Evolutionary conservation across 2,888 invertebrate species (phyloP), one percentile per base, ranked within the genome.

Genomic region (Melinaea menophilus): DNA sequence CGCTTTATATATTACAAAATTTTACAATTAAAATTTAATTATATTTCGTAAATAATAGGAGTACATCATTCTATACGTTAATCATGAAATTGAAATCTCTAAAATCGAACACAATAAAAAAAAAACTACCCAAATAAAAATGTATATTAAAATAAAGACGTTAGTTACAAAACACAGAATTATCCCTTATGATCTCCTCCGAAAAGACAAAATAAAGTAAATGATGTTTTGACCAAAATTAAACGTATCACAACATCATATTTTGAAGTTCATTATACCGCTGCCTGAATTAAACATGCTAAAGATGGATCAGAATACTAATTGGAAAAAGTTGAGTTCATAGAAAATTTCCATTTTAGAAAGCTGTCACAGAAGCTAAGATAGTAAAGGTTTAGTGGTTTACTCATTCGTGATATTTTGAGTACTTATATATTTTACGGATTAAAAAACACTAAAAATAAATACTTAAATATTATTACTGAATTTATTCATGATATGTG

Each of bases 241-340:
- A 56, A 58, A 59, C 41, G 41, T 63, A 65, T 61, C 60, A 64
- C 51, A 63, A 62, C 64, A 73, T 74, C 76, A 75, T 74, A 75
- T 75, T 73, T 69, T 66, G 73, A 74, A 75, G 72, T 75, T 74
- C 70, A 66, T 70, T 71, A 66, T 72, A 70, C 67, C 70, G 63
- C 62, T 64, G 65, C 72, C 70, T 67, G 71, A 79, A 79, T 79
- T 79, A 79, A 79, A 78, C 77, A 79, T 79, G 70, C 76, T 73
- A 73, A 77, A 73, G 72, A 73, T 72, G 62, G 73, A 75, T 62
- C 66, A 60, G 70, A 66, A 68, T 79, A 81, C 79, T 82, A 81
- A 84, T 82, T 80, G 72, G 67, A 72, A 61, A 79, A 84, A 82
- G 82, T 82, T 79, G 76, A 80, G 76, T 80, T 79, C 78, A 82